A percentile compares a stretch with the other conserved stretches of the same genome.
These are phyloP conservation scores for Melanerpes formicivorus DNA, from an alignment of 2,113 vertebrate species.

Conservation along the genomic window DNA sequence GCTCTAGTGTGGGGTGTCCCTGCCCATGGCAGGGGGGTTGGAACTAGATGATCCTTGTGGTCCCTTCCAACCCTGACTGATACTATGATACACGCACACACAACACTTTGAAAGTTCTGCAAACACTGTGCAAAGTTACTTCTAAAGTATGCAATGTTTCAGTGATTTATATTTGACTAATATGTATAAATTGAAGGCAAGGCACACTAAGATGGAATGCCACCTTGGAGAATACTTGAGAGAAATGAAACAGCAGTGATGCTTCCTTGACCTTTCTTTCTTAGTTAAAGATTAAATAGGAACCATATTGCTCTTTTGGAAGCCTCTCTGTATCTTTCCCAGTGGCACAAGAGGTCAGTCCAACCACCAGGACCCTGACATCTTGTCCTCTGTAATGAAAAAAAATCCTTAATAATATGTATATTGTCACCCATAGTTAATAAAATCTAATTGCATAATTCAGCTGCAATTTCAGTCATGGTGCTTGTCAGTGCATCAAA, in stretches of 20 bases:
- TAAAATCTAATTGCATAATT: slow-evolving; percentile 60
- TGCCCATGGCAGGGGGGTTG: too few species aligned
- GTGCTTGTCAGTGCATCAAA: slow-evolving; percentile 15
- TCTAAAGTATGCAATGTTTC: background rate
- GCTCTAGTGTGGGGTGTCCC: too few species aligned
- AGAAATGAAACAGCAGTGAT: slow-evolving; percentile 38
- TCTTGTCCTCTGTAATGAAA: slow-evolving; percentile 14
- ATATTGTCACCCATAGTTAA: background rate
- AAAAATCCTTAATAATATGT: slow-evolving; percentile 38
- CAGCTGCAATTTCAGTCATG: background rate
- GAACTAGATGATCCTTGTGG: too few species aligned
- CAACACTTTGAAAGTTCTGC: background rate
- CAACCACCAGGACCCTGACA: slow-evolving; percentile 31
- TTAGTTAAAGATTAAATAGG: slow-evolving; percentile 56
- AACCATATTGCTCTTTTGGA: slow-evolving; percentile 45
- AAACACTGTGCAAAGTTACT: background rate
- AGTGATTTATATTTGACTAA: background rate
- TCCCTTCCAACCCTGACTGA: too few species aligned
- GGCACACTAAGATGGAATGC: background rate
- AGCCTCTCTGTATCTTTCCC: slow-evolving; percentile 26
- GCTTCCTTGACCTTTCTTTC: slow-evolving; percentile 36
- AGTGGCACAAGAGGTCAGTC: slow-evolving; percentile 43
- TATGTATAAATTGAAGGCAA: background rate
- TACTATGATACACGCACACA: background rate
- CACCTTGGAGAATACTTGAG: slow-evolving; percentile 21